phyloP scores from a whole-genome alignment of 2,888 invertebrate species.

The Gortyna flavago region DNA sequence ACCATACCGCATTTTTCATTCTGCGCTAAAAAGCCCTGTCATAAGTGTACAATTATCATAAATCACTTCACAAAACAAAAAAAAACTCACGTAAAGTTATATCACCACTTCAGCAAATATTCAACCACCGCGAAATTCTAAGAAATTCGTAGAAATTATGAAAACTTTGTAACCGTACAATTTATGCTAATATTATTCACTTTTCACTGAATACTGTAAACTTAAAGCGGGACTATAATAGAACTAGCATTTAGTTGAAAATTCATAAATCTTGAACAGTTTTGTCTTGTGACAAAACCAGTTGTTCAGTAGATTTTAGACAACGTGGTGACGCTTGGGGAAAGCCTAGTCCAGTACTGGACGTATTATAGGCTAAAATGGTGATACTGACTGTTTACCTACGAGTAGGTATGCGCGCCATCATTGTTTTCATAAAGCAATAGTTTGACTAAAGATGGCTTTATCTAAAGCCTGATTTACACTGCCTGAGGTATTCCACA shows the following conservation, averaged over 20 bases:
- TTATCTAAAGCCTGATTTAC: neutral
- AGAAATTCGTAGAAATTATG: conserved; percentile 32
- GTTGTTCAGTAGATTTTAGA: neutral
- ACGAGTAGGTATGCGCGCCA: neutral
- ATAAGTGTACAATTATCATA: conserved; percentile 38
- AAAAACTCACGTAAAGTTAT: conserved; percentile 21
- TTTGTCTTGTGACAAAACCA: neutral
- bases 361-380: too few relatives aligned
- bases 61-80: conserved; percentile 24
- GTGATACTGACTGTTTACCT: neutral
- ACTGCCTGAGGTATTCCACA: too few relatives aligned
- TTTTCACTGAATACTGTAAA: conserved; percentile 7
- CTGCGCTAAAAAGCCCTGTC: conserved; percentile 21
- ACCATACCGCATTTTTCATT: conserved; percentile 22
- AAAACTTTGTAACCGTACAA: conserved; percentile 18
- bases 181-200: conserved; percentile 33
- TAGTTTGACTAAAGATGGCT: neutral
- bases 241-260: conserved; percentile 22
- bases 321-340: neutral
- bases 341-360: too few relatives aligned
- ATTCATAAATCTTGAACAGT: neutral
- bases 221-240: neutral
- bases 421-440: neutral
- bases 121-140: neutral
- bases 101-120: conserved; percentile 22